Conservation (phyloP, 2,797 vertebrate genomes). For the Octomys mimax region DNA sequence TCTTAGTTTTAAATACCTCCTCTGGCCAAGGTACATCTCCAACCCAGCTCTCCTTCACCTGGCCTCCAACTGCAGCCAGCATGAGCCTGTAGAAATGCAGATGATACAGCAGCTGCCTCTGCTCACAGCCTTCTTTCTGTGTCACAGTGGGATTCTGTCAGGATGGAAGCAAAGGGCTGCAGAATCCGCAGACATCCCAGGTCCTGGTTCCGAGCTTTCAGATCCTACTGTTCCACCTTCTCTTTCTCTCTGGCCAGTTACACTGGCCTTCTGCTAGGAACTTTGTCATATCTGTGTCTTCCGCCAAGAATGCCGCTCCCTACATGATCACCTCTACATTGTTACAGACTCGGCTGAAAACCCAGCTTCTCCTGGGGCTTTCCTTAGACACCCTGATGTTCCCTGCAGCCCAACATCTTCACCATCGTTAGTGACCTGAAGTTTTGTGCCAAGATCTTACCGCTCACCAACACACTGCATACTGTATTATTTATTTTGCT, state of each 20-base stretch:
- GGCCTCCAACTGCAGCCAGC: background rate
- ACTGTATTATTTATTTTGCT: background rate
- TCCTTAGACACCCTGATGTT: background rate
- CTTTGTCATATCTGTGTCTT: background rate
- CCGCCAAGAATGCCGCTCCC: background rate
- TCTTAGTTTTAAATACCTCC: background rate
- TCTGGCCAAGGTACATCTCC: background rate
- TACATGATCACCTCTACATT: background rate
- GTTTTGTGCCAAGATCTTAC: background rate
- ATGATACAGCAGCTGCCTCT: background rate
- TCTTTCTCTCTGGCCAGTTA: background rate
- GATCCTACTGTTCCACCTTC: accelerated
- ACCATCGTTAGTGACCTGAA: background rate
- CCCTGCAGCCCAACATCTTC: too few relatives aligned
- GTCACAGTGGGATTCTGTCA: background rate
- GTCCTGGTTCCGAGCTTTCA: background rate
- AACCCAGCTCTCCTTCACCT: background rate
- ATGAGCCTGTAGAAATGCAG: background rate
- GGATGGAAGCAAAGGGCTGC: background rate
- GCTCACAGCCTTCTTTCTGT: background rate
- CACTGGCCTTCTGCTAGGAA: background rate
- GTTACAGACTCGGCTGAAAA: background rate
- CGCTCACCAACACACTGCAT: background rate
- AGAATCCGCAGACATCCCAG: background rate
- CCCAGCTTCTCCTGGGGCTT: background rate